phyloP scores from a whole-genome alignment of 2,113 vertebrate genomes.

The Brachypteracias leptosomus region DNA sequence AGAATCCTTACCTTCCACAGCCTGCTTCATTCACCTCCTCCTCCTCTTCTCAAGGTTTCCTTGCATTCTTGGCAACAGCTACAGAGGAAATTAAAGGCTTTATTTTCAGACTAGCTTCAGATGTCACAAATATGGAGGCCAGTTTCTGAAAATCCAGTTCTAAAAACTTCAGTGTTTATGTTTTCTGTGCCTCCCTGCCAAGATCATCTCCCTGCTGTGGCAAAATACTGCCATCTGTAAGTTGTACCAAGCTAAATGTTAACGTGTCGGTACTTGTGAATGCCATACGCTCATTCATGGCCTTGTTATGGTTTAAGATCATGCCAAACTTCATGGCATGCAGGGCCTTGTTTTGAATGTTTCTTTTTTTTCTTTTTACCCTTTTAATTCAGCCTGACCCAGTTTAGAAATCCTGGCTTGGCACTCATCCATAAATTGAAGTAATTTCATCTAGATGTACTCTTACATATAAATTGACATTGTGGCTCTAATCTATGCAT shows the following conservation, averaged over 20 bases:
- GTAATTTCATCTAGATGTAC: not conserved
- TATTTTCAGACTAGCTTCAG: conserved; percentile 7
- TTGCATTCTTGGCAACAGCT: not conserved
- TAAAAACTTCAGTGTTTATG: conserved; percentile 10
- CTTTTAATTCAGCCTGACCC: not conserved
- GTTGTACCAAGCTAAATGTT: not conserved
- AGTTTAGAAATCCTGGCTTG: not conserved
- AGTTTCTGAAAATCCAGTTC: conserved; percentile 6
- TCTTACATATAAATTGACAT: not conserved
- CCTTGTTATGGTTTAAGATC: not conserved
- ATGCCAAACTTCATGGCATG: not conserved
- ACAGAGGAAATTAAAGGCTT: conserved; percentile 32
- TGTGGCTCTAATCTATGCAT: not conserved
- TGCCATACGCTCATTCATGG: not conserved
- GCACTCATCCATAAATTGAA: not conserved
- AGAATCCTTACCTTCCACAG: not conserved
- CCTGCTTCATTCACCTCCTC: not conserved
- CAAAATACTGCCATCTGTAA: conserved; percentile 23
- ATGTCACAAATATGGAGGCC: conserved; percentile 11
- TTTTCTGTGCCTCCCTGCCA: not conserved
- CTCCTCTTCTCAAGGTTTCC: not conserved
- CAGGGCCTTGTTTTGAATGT: not conserved
- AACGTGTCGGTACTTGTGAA: not conserved
- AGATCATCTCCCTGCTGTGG: not conserved
- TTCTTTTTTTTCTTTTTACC: not conserved